Base-by-base conservation (phyloP, 2,797 vertebrate genomes). In the Xiphophorus birchmanni region DNA sequence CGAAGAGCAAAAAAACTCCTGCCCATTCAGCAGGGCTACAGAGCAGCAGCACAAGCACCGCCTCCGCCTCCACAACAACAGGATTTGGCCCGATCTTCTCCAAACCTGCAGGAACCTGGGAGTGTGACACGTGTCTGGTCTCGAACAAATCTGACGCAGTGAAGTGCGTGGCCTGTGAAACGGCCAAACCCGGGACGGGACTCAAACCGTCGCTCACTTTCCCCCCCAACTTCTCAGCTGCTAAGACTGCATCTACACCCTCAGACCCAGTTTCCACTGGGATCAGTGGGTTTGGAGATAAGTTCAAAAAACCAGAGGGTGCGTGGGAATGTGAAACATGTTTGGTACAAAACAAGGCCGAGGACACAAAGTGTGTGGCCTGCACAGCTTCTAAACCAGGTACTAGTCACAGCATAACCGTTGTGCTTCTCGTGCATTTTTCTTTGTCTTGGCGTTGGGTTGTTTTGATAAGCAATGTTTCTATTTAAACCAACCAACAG, bases 91-190 rank as follows among this genome's bases (percentile, higher is more conserved):
- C 88, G n/a, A 83, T 94, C 80, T 98, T 98, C 86, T 96, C 97
- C 89, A 90, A 96, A 74, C 90, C 95, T 35, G 85, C 93, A 45
- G 97, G 96, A 81, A 97, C 91, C 0, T 99, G 99, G 99, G 97
- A 99, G 56, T 99, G 99, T 89, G 98, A 99, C 86, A 99, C 97
- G 1, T 99, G 99, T 93, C 94, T 99, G 84, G 97, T 99, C 73
- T 95, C 94, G 67, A 99, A 99, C 93, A 99, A 98, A 92, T 92
- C 96, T 0, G 98, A 99, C 80, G 96, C 94, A 26, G 94, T 97
- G 45, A 99, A 98, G 92, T 99, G 99, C 82, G 92, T 99, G 88
- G 98, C 98, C 1, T 99, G 99, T 81, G 97, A 99, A 79, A 98
- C 97, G 1, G 97, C 97, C 63, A 99, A 99, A 94, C 97, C 97